Base-by-base conservation (phyloP, 2,797 vertebrate species). In the Paedocypris micromegethes region DNA sequence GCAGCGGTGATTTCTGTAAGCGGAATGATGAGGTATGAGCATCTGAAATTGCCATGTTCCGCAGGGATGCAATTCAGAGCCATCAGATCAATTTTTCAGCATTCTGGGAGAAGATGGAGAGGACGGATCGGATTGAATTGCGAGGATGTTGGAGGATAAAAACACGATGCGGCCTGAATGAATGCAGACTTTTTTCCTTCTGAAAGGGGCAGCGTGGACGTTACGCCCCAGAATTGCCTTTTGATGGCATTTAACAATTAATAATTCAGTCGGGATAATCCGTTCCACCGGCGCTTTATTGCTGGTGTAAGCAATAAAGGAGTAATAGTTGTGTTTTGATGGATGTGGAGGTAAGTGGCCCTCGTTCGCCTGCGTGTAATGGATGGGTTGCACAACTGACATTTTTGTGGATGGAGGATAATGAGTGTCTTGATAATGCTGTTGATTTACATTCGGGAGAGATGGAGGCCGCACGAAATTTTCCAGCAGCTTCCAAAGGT, bases 21-120 rank as follows among this genome's bases (percentile, higher is more conserved):
- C 6, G 39, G 46, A 59, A 71, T 71, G 64, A 75, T 73, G 60
- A 73, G 72, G 65, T 63, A 57, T 51, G 58, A 58, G 63, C 9
- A 7, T 56, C 53, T 57, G 65, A 71, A 75, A 75, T 71, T 63
- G 64, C 68, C 46, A 50, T 50, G 50, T 55, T 58, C 52, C n/a
- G 63, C 58, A 71, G 63, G 47, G 62, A 70, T 62, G 67, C 68
- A 70, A 66, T 70, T 70, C 63, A 58, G 7, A 62, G 55, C 46
- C 40, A 45, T 74, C 64, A 70, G 54, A 66, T 66, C 54, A 50
- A 65, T 66, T 69, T 52, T 66, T 62, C 44, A 70, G 62, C 50
- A 57, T 75, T 75, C 56, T 48, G 64, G 48, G 53, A 54, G 55
- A 63, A 47, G 53, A 70, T 5, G 53, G 68, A 62, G 43, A 75